These are phyloP conservation scores for Ferrisia virgata DNA, from an alignment of 2,888 invertebrate genomes.

Conservation along the genomic window DNA sequence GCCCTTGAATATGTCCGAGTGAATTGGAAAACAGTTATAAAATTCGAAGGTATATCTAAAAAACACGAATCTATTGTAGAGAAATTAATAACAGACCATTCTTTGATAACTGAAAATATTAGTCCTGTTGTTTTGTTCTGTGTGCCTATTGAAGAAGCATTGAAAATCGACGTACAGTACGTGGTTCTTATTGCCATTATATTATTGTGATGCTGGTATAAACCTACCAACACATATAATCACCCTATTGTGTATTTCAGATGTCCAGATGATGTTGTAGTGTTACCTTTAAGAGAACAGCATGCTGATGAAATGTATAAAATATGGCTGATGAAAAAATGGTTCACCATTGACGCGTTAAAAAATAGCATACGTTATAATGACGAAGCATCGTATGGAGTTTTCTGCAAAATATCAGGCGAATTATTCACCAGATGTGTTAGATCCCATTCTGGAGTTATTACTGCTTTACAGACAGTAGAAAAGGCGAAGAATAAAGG, in stretches of 20 bases:
- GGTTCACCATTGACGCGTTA: neutral
- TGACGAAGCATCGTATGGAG: neutral
- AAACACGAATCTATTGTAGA: neutral
- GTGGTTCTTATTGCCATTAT: neutral
- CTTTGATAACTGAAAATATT: neutral
- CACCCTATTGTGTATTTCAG: neutral
- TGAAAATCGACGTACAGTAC: neutral
- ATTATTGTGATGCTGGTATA: neutral
- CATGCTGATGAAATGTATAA: neutral
- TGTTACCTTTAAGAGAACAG: neutral
- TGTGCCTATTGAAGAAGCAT: neutral
- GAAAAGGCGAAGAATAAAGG: conserved; percentile 1
- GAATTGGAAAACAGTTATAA: neutral
- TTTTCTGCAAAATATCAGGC: neutral
- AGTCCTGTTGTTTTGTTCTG: neutral
- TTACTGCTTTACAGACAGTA: neutral
- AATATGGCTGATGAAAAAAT: neutral
- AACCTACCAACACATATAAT: too few species aligned
- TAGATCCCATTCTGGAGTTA: neutral
- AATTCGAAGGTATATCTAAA: neutral
- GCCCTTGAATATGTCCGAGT: neutral
- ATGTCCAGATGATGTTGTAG: neutral
- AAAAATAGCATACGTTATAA: neutral
- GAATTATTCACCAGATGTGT: neutral
- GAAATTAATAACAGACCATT: neutral